These are phyloP conservation scores for Phylloscopus trochilus DNA, from an alignment of 2,113 vertebrate species.

Conservation along the genomic window DNA sequence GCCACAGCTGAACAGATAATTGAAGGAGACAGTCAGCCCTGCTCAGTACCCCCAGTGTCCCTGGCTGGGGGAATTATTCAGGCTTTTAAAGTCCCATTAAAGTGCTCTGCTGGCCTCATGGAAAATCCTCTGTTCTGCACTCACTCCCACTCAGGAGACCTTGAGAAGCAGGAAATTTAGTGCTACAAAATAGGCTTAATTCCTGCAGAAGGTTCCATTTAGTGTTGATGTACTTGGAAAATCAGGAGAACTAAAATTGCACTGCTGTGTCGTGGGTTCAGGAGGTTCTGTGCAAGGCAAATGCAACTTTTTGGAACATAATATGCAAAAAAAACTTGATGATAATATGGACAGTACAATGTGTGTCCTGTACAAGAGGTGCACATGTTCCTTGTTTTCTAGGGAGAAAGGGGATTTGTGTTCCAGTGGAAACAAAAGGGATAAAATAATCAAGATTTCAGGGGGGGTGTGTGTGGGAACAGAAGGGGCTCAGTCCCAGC, in stretches of 20 bases:
- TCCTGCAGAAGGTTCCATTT: not conserved
- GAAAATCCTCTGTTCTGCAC: not conserved
- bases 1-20: not conserved
- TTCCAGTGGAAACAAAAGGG: not conserved
- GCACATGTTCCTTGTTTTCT: not conserved
- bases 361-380: too few species aligned
- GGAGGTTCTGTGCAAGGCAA: not conserved
- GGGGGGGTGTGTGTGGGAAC: not conserved
- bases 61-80: not conserved
- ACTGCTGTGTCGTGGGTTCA: rapidly evolving
- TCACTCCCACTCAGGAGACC: not conserved
- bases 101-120: not conserved
- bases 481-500: not conserved
- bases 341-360: not conserved
- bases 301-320: not conserved
- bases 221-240: not conserved
- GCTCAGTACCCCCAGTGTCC: not conserved
- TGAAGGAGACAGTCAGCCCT: not conserved
- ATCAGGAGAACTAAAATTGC: not conserved
- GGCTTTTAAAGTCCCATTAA: not conserved
- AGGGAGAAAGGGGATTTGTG: not conserved
- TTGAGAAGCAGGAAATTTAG: not conserved
- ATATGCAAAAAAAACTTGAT: not conserved
- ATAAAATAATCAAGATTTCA: rapidly evolving
- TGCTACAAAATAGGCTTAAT: not conserved